Evolutionary conservation across 2,113 vertebrate species (phyloP).

Genomic region (Pogona vitticeps): DNA sequence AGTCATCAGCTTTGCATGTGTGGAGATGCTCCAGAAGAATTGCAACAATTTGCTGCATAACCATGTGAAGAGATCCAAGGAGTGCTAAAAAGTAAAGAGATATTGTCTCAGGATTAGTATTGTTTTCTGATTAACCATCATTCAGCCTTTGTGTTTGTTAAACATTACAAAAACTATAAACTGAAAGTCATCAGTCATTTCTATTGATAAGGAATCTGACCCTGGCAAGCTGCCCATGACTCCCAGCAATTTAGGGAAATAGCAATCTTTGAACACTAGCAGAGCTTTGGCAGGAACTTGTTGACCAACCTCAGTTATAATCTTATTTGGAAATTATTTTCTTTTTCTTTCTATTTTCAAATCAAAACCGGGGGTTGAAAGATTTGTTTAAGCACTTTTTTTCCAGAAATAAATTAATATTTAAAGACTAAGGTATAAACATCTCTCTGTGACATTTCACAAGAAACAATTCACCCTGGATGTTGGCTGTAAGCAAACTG

Average conservation of each 20-base stretch:
- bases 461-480: conserved; percentile 2
- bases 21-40: too few relatives aligned
- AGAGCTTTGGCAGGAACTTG: background rate
- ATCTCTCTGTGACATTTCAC: background rate
- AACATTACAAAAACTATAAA: background rate
- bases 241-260: background rate
- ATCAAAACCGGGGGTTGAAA: background rate
- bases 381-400: background rate
- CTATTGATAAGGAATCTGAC: background rate
- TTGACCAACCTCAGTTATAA: background rate
- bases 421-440: background rate
- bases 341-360: background rate
- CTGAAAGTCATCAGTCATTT: background rate
- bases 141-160: background rate
- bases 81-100: too few relatives aligned
- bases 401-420: background rate
- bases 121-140: background rate
- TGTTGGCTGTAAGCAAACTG: conserved; percentile 11
- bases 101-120: background rate
- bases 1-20: too few relatives aligned
- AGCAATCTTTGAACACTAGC: background rate
- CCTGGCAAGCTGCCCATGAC: background rate
- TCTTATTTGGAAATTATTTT: background rate
- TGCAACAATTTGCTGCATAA: too few relatives aligned
- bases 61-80: too few relatives aligned